Percentiles rank a stretch among this genome's conserved stretches.
Evolutionary conservation across 2,888 invertebrate species (phyloP).

Genomic region (Dioctria linearis): DNA sequence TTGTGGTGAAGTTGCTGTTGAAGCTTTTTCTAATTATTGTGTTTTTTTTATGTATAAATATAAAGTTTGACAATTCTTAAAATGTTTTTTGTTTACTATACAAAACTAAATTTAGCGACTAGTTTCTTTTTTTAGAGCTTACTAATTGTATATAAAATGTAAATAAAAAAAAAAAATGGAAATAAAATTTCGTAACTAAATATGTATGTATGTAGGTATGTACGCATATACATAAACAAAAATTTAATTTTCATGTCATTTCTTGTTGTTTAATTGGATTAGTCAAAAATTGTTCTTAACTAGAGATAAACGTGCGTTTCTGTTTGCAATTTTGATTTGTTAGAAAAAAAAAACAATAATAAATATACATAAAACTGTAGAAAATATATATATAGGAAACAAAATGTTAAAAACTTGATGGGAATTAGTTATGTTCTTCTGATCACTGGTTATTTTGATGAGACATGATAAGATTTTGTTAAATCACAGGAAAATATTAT

Average conservation of each 20-base stretch:
- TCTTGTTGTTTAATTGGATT: background rate
- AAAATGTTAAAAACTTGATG: slow-evolving; percentile 10
- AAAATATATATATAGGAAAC: background rate
- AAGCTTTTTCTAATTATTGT: slow-evolving; percentile 30
- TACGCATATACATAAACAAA: too few species aligned
- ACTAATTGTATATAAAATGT: slow-evolving; percentile 18
- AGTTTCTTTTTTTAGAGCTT: slow-evolving; percentile 10
- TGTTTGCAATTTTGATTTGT: background rate
- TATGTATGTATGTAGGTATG: too few species aligned
- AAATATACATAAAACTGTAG: slow-evolving; percentile 3
- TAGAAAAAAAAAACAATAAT: slow-evolving; percentile 9
- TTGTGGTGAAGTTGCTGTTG: slow-evolving; percentile 45
- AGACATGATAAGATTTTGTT: slow-evolving; percentile 25
- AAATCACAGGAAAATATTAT: slow-evolving; percentile 23
- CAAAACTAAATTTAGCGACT: slow-evolving; percentile 42
- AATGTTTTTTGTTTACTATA: slow-evolving; percentile 8
- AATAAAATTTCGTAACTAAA: slow-evolving; percentile 2
- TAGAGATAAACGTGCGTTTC: background rate
- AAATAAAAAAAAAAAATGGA: slow-evolving; percentile 15
- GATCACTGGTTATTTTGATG: slow-evolving; percentile 45
- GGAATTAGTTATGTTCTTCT: slow-evolving; percentile 26
- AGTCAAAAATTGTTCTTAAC: background rate
- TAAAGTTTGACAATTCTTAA: slow-evolving; percentile 17
- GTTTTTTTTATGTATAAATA: slow-evolving; percentile 3
- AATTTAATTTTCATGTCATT: too few species aligned